Conservation (phyloP, 2,797 vertebrate genomes). For the Lycodopsis pacificus region DNA sequence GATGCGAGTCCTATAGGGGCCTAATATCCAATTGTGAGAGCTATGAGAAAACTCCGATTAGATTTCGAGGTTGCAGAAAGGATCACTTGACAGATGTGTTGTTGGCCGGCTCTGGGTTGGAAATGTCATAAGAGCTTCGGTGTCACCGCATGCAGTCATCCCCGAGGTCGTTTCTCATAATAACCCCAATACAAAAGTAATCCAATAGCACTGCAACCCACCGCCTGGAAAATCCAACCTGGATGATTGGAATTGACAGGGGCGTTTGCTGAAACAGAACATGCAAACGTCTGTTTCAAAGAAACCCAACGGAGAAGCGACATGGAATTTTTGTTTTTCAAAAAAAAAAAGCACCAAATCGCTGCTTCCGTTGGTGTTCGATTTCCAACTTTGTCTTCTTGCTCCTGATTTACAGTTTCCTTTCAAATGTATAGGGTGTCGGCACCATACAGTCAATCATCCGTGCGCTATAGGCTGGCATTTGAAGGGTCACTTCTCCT, state of each 20-base stretch:
- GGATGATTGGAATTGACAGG: slow-evolving; percentile 78
- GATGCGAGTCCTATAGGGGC: slow-evolving; percentile 39
- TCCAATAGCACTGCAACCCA: slow-evolving; percentile 69
- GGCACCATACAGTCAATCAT: slow-evolving; percentile 28
- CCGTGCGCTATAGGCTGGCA: slow-evolving; percentile 4
- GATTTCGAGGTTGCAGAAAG: slow-evolving; percentile 68
- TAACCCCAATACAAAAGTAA: slow-evolving; percentile 78
- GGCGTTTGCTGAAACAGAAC: slow-evolving; percentile 54
- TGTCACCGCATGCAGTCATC: slow-evolving; percentile 71
- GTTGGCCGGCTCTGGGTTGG: slow-evolving; percentile 62
- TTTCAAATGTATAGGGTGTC: slow-evolving; percentile 22
- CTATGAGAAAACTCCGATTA: slow-evolving; percentile 69
- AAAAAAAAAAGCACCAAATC: slow-evolving; percentile 14
- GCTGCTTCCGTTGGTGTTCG: neutral
- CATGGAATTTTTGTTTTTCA: slow-evolving; percentile 37
- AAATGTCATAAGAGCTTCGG: slow-evolving; percentile 81
- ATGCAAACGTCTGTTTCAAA: slow-evolving; percentile 58
- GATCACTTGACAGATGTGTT: slow-evolving; percentile 77
- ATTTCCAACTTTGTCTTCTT: slow-evolving; percentile 31
- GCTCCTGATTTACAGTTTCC: slow-evolving; percentile 46
- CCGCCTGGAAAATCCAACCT: slow-evolving; percentile 70
- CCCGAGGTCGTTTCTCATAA: slow-evolving; percentile 81
- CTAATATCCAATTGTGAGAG: slow-evolving; percentile 68
- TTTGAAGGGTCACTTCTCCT: slow-evolving; percentile 38
- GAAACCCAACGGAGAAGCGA: slow-evolving; percentile 48